Base-by-base conservation (phyloP, 2,797 vertebrate species). In the Danio tinwini region DNA sequence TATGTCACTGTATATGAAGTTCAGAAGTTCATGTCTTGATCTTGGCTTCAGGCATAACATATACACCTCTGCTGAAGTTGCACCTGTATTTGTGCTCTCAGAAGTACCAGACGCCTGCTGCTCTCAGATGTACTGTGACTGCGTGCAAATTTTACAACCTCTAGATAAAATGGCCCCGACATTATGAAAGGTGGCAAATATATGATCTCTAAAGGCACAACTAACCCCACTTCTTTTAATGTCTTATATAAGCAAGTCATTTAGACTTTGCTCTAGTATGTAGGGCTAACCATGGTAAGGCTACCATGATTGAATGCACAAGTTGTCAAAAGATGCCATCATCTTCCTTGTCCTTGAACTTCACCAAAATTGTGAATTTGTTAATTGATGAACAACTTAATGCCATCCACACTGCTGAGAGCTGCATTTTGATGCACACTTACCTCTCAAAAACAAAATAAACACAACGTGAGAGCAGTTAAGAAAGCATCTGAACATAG, bases 201-300 rank as follows among this genome's bases (percentile, higher is more conserved):
- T n/a, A 1, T 58, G 21, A 77, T 78, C 64, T 68, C 1, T 56
- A 68, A 14, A 17, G 64, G 7, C 19, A 49, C 0, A 10, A 42
- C 58, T 63, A 29, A 19, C 73, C 7, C 11, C 47, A 7, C 73
- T n/a, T 0, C 44, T 56, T 56, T 56, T 53, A 75, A 64, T 47
- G 8, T 56, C 40, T 67, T 56, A 65, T 58, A 47, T 74, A 72
- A 74, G 59, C 39, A 52, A 52, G 40, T 72, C 6, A 58, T 64
- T 42, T 42, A 7, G 59, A 29, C 50, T 72, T 21, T 50, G 49
- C 45, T 39, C 62, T 29, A 62, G 40, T 17, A 19, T 53, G 13
- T 16, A 76, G 16, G 62, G 52, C 2, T 50, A 63, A 59, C 17
- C 19, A 56, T 29, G 29, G 29, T 29, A 29, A 45, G 50, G 74